phyloP scores from a whole-genome alignment of 2,888 invertebrate species.

The Hedya salicella region DNA sequence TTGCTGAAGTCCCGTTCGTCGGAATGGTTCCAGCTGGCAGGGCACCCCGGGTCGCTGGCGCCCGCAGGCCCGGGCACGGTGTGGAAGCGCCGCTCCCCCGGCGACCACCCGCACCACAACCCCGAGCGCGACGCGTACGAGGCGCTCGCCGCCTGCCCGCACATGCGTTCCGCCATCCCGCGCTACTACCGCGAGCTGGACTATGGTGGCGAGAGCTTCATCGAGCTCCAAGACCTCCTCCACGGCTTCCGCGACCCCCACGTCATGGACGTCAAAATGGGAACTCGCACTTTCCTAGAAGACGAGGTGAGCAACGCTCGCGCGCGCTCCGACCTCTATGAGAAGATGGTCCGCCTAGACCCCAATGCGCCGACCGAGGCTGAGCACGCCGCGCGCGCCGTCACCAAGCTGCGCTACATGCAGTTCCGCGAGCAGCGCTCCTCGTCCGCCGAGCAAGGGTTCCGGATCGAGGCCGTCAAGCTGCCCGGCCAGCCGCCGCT shows the following conservation, averaged over 20 bases:
- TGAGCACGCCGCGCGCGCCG: constrained; percentile 92
- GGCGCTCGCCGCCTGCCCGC: constrained; percentile 89
- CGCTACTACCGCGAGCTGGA: constrained; percentile 93
- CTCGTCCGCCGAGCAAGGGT: constrained; percentile 96
- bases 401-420: constrained; percentile 99
- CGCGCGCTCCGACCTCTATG: constrained; percentile 94
- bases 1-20: constrained; percentile 89
- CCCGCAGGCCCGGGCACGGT: constrained; percentile 97
- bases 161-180: constrained; percentile 90
- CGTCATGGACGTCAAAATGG: constrained; percentile 99
- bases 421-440: constrained; percentile 97
- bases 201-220: constrained; percentile 92
- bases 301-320: constrained; percentile 96
- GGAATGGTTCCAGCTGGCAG: constrained; percentile 96
- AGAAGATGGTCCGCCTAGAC: constrained; percentile 98
- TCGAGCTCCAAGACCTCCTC: constrained; percentile 97
- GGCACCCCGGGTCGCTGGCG: constrained; percentile 96
- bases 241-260: constrained; percentile 96
- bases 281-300: constrained; percentile 97
- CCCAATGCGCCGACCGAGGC: constrained; percentile 93
- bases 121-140: constrained; percentile 92
- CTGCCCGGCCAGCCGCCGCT: constrained; percentile 92
- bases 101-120: constrained; percentile 88
- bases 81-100: constrained; percentile 93
- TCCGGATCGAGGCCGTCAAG: constrained; percentile 98